phyloP scores from a whole-genome alignment of 2,797 vertebrate genomes.

The Garrulus glandarius region DNA sequence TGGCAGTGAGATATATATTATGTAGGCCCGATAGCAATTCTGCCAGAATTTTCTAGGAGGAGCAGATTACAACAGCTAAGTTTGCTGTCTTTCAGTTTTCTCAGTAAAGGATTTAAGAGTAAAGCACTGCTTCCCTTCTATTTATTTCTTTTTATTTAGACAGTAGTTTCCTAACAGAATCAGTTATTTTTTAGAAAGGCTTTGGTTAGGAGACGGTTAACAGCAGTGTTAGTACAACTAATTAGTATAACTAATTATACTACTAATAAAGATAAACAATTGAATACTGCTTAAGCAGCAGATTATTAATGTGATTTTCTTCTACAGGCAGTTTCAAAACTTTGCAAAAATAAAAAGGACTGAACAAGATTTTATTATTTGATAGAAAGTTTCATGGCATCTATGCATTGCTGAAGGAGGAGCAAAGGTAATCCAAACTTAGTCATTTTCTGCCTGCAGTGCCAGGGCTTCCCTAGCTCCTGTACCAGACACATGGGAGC shows the following conservation, averaged over 20 bases:
- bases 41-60: background rate
- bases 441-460: background rate
- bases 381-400: background rate
- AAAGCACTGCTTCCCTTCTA: background rate
- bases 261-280: background rate
- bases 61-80: background rate
- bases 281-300: background rate
- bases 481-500: background rate
- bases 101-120: background rate
- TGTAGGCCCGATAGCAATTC: accelerated
- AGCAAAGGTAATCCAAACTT: background rate
- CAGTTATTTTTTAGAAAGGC: background rate
- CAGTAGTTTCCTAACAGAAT: background rate
- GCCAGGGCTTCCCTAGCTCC: background rate
- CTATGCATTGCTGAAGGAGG: background rate
- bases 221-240: background rate
- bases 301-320: background rate
- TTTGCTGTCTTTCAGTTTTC: background rate
- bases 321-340: background rate
- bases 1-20: background rate
- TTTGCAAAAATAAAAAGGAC: background rate
- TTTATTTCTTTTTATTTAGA: background rate
- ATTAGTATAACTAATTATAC: background rate
- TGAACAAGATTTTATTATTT: background rate
- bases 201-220: background rate